Evolutionary conservation across 2,888 invertebrate species (phyloP), one percentile per base, ranked within the genome.

Genomic region (Andrena fulva): DNA sequence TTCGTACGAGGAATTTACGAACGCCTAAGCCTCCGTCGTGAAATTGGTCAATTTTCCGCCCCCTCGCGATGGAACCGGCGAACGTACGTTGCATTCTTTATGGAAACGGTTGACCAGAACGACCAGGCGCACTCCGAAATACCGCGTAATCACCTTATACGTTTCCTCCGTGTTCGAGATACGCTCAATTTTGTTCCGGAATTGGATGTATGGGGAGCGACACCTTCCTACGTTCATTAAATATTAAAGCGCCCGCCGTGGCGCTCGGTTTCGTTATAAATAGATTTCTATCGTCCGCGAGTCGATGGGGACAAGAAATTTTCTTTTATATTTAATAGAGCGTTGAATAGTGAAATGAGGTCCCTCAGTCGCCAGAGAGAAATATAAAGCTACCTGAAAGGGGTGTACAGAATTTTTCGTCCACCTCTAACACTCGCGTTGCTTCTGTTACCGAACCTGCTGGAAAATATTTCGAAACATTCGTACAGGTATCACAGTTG

Each of bases 11-110:
- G 27, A 35, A 50, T 77, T 64, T 77, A 79, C 68, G 77, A 60
- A 31, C 29, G 60, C 31, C 10, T 29, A 33, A 69, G 50, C 27
- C 31, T 42, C 56, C 33, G 64, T 29, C 59, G 31, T 10, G 70
- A 54, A 81, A 80, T 72, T 66, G 81, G 71, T 56, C 75, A 82
- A 76, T 68, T 82, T 71, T 62, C 82, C 29, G 68, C 3, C 62
- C 33, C 12, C 20, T 12, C 31, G 48, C 33, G 70, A 82, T 27
- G 60, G 64, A 56, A 71, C 54, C 54, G 48, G 1, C n/a, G 62
- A 69, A 56, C 67, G 52, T 59, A 76, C 33, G 35, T 70, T 82
- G 67, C 81, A 82, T 82, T 81, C 62, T 82, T 82, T 81, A 82
- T 82, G 82, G 63, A 67, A 33, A 64, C 62, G 60, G 82, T 81